These are phyloP conservation scores for Agyllia agylla DNA, from an alignment of 2,888 invertebrate genomes.

Conservation along the genomic window DNA sequence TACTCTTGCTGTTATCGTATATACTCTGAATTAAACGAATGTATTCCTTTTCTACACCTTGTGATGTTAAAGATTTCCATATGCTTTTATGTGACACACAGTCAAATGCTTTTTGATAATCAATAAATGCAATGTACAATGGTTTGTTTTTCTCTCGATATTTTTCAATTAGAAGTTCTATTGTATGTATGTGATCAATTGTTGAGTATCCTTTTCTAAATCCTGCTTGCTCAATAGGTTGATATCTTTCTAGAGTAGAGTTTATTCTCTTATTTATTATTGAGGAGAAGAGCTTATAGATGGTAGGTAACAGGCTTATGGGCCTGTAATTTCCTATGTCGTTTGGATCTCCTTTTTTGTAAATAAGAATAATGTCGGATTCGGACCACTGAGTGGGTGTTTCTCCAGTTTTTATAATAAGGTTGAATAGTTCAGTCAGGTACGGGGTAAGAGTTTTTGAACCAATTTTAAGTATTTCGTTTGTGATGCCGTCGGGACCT, in stretches of 20 bases:
- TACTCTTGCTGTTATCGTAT: not conserved
- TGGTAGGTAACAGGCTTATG: not conserved
- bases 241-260: not conserved
- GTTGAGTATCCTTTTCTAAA: not conserved
- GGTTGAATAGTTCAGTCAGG: not conserved
- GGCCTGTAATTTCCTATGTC: not conserved
- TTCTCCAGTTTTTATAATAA: not conserved
- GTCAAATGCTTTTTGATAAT: not conserved
- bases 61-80: not conserved
- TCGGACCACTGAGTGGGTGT: not conserved
- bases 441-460: not conserved
- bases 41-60: not conserved
- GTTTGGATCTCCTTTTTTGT: not conserved
- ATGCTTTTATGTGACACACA: not conserved
- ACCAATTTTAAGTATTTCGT: not conserved
- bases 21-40: not conserved
- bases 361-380: not conserved
- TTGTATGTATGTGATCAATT: not conserved
- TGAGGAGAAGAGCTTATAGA: not conserved
- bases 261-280: not conserved
- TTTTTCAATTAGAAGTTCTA: not conserved
- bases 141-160: not conserved
- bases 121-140: not conserved
- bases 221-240: not conserved
- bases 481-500: not conserved